Evolutionary conservation across 2,113 vertebrate species (phyloP).

Genomic region (Alethe diademata): DNA sequence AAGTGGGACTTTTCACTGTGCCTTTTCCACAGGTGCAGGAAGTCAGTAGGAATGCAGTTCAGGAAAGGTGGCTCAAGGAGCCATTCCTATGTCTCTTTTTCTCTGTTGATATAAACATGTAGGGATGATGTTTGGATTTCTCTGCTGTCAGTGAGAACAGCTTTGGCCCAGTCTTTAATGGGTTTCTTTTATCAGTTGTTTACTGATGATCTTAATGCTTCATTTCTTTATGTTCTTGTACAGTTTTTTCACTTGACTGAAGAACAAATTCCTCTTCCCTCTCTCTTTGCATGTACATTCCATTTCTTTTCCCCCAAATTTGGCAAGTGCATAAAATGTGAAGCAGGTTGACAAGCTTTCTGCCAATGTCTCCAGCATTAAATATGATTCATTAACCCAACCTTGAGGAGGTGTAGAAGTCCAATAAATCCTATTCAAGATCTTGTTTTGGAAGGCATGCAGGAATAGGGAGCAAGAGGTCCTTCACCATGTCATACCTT

Average conservation of each 20-base stretch:
- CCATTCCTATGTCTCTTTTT: not conserved
- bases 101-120: not conserved
- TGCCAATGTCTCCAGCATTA: not conserved
- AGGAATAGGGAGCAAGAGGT: not conserved
- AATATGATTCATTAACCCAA: not conserved
- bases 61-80: not conserved
- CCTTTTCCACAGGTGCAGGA: not conserved
- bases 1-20: not conserved
- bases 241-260: rapidly evolving
- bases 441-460: not conserved
- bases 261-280: not conserved
- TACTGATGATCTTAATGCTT: not conserved
- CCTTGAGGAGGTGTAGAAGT: not conserved
- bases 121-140: not conserved
- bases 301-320: not conserved
- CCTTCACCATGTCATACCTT: not conserved
- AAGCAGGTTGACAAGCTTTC: not conserved
- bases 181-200: not conserved
- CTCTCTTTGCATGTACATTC: not conserved
- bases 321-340: not conserved
- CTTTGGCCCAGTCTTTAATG: not conserved
- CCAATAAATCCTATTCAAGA: not conserved
- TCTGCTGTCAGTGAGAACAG: not conserved
- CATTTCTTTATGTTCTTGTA: not conserved
- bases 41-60: not conserved